Base-by-base conservation (phyloP, 2,113 vertebrate genomes). In the Microtus pennsylvanicus region DNA sequence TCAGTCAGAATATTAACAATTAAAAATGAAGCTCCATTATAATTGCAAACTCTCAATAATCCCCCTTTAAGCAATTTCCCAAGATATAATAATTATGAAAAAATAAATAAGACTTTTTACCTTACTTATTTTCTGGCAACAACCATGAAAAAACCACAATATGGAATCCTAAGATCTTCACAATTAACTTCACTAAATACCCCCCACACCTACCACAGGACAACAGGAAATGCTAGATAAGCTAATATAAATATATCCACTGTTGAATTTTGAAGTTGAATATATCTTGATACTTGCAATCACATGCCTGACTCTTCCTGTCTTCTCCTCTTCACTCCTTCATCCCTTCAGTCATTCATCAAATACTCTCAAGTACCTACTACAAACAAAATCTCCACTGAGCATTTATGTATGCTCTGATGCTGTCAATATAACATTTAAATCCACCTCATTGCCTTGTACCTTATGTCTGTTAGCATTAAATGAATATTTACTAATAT, bases 341-440 rank as follows among this genome's bases (percentile, higher is more conserved):
- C n/a, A 38, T 74, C 30, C n/a, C 38, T 74, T 38, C 9, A 74
- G 3, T 74, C 19, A 74, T 24, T 74, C 38, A 42, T 10, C 21
- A 42, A 74, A 42, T 74, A 75, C 38, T 75, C 21, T 75, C 72
- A 24, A 42, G 38, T 5, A 42, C 38, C 21, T 75, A 75, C 21
- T 12, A 24, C 1, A 42, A 24, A 67, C 65, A 75, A 22, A 35
- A 30, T 9, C 28, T 22, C 13, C 2, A 26, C 24, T 30, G 69
- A 12, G 26, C 33, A 13, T 75, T 58, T 19, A 28, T n/a, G 50
- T 13, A 2, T 22, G 17, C 8, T 87, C 63, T 50, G 33, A 67
- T 33, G n/a, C 26, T 52, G 26, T 7, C 4, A 45, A 2, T 0
- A 3, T 52, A 70, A 6, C 42, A 10, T 63, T 13, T 61, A 6